Evolutionary conservation across 2,888 invertebrate genomes (phyloP).

Genomic region (Parnassius smintheus): DNA sequence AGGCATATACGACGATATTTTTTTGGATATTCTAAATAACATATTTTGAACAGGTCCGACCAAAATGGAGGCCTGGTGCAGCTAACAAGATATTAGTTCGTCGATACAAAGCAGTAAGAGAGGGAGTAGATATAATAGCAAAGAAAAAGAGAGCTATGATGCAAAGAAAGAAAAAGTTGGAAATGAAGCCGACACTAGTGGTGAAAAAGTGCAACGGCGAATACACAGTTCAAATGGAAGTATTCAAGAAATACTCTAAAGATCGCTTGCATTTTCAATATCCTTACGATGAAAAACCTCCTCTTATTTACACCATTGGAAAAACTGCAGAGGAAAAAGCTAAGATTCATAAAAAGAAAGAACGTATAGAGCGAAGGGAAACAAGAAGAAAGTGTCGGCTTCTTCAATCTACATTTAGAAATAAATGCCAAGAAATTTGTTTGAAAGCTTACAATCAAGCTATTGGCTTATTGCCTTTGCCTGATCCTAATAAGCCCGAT

Average conservation of each 20-base stretch:
- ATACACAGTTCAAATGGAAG: conserved; percentile 71
- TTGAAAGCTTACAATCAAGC: conserved; percentile 74
- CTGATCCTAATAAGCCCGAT: conserved; percentile 62
- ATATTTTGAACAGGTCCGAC: conserved; percentile 51
- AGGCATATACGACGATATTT: background rate
- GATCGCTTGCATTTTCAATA: conserved; percentile 64
- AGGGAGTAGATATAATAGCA: conserved; percentile 59
- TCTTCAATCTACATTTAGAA: conserved; percentile 68
- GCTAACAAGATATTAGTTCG: conserved; percentile 62
- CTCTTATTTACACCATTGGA: conserved; percentile 65
- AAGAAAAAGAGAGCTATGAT: conserved; percentile 68
- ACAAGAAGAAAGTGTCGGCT: conserved; percentile 64
- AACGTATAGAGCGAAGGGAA: conserved; percentile 65
- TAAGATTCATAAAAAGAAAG: conserved; percentile 60
- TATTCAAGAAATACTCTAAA: conserved; percentile 71
- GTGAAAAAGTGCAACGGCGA: conserved; percentile 67
- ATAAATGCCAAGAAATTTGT: conserved; percentile 74
- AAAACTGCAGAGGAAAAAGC: conserved; percentile 64
- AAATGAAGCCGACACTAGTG: conserved; percentile 63
- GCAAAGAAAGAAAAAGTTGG: conserved; percentile 66
- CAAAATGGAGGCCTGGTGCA: conserved; percentile 73
- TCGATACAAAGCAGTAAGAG: conserved; percentile 58
- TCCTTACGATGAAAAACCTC: conserved; percentile 71
- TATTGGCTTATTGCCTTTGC: conserved; percentile 63
- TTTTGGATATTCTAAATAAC: conserved; percentile 10